A percentile compares a stretch with the other conserved stretches of the same genome.
These are phyloP conservation scores for Umimayanthus chanpuru DNA, from an alignment of 92 coral and sea anemone species.

Conservation along the genomic window DNA sequence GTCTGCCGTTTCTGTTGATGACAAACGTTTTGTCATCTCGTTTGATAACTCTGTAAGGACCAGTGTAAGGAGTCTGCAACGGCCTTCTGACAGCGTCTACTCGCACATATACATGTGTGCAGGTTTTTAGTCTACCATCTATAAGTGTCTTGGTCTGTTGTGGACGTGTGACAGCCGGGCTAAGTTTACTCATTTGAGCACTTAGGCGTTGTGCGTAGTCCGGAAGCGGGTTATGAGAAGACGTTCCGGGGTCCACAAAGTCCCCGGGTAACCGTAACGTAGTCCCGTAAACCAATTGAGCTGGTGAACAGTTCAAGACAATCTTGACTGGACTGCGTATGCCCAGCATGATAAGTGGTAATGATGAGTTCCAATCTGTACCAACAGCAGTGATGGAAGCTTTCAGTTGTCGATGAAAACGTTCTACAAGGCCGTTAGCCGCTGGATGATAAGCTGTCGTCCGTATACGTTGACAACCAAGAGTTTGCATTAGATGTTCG, in stretches of 20 bases:
- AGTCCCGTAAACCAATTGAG: conserved; percentile 7
- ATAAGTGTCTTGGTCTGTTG: neutral
- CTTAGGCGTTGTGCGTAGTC: conserved; percentile 27
- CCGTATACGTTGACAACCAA: too few species aligned
- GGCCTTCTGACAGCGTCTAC: conserved; percentile 26
- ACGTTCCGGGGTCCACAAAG: conserved; percentile 34
- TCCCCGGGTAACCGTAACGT: conserved; percentile 60
- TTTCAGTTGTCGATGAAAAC: conserved; percentile 51
- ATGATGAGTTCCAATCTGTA: conserved; percentile 47
- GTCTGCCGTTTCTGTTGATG: neutral
- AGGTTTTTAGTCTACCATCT: neutral
- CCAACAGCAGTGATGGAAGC: conserved; percentile 46
- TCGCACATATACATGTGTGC: conserved; percentile 28
- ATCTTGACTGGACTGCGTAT: neutral
- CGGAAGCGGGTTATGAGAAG: conserved; percentile 13
- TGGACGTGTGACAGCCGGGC: neutral
- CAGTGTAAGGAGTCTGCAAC: conserved; percentile 27
- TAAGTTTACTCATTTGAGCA: conserved; percentile 4
- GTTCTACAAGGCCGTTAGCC: too few species aligned
- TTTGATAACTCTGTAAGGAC: neutral
- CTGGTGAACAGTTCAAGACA: conserved; percentile 29
- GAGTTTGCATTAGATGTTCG: too few species aligned
- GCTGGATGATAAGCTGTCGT: too few species aligned
- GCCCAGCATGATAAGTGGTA: conserved; percentile 39
- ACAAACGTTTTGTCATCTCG: neutral